Evolutionary conservation across 2,888 invertebrate genomes (phyloP).

Genomic region (Drosophila flavopinicola): DNA sequence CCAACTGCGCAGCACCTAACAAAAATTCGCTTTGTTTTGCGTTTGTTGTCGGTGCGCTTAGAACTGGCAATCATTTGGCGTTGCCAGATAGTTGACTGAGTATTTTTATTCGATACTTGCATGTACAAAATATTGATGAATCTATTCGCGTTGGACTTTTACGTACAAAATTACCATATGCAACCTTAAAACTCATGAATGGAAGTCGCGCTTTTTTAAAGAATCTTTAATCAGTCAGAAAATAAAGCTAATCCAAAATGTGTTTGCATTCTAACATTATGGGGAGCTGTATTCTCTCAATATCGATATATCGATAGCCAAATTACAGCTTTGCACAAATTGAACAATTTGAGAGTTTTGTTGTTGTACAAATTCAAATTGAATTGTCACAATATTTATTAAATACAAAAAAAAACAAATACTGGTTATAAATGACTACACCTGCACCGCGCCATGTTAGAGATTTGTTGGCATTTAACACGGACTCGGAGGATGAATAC

Average conservation of each 20-base stretch:
- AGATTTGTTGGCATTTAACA: slow-evolving; percentile 79
- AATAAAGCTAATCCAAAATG: no score
- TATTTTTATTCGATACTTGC: slow-evolving; percentile 2
- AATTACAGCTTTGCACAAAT: slow-evolving; percentile 4
- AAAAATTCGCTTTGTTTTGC: slow-evolving; percentile 39
- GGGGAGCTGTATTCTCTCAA: no score
- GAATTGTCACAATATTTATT: slow-evolving; percentile 10
- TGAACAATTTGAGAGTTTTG: slow-evolving; percentile 20
- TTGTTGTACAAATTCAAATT: slow-evolving; percentile 40
- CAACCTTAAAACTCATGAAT: no score
- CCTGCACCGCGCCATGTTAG: slow-evolving; percentile 80
- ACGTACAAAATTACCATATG: no score
- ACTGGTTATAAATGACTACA: slow-evolving; percentile 64
- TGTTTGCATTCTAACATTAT: no score
- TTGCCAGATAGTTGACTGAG: slow-evolving; percentile 20
- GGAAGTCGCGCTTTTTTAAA: no score
- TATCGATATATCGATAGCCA: slow-evolving; percentile 10
- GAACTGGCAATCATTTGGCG: slow-evolving; percentile 14
- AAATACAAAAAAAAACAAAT: slow-evolving; percentile 1
- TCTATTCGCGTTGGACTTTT: no score
- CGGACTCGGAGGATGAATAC: slow-evolving; percentile 83
- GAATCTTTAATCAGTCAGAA: no score
- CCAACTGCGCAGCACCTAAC: slow-evolving; percentile 42
- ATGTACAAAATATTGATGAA: background rate
- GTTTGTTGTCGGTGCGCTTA: slow-evolving; percentile 37